Base-by-base conservation (phyloP, 2,113 vertebrate genomes). In the Furnarius figulus region DNA sequence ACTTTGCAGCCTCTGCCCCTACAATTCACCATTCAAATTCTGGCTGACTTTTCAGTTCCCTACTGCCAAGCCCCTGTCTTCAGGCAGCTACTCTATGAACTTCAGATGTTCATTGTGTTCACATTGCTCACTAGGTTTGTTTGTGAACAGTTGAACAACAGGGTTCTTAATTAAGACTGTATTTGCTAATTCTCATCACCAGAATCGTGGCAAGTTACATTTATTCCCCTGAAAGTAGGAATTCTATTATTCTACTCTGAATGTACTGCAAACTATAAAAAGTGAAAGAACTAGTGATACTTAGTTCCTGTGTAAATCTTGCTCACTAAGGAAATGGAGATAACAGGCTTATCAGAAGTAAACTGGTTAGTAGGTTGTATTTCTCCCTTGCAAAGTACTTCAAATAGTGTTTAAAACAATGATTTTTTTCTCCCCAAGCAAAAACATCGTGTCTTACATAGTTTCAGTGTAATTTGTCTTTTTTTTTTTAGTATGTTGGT, bases 401-500 rank as follows among this genome's bases (percentile, higher is more conserved):
- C 35, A 49, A 53, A 31, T 33, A 35, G 7, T 39, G 8, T 75
- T 84, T 78, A 28, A 78, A 88, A 33, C 3, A 5, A 8, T 3
- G 11, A 2, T 25, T 18, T 1, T 6, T 18, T 44, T 53, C 12
- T 40, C 39, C 0, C 6, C 25, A 61, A 55, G 33, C 17, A 61
- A 68, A 75, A 44, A 52, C 13, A n/a, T 78, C 1, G 1, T 49
- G 20, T 53, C 44, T 93, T 55, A 5, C 5, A 2, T 30, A 15
- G 40, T 58, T 83, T 68, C 14, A 6, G 8, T 68, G 42, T 62
- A 14, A 31, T 59, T 78, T 80, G 53, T 85, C 6, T 4, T 11
- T 6, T 30, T 10, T 49, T 80, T 35, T 88, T 58, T 8, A 99
- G 99, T 99, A 99, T 6, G 99, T 99, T 42, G 99, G 99, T 23